phyloP scores from a whole-genome alignment of 2,113 vertebrate genomes.

The Narcine bancroftii region DNA sequence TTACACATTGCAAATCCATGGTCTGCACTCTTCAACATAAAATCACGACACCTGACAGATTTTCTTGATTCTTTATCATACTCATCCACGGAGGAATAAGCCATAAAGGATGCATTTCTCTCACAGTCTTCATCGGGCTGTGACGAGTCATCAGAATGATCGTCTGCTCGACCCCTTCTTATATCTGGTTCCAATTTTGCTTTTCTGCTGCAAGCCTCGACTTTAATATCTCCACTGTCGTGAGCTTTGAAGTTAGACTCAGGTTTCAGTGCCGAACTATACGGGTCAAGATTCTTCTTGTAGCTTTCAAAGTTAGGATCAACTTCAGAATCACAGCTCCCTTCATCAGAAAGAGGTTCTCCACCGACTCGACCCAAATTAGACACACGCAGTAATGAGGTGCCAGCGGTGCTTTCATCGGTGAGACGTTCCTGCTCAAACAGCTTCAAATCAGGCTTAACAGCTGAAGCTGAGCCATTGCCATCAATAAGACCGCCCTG shows the following conservation, averaged over 20 bases:
- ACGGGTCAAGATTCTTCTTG: background rate
- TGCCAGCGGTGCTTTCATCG: background rate
- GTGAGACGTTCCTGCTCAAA: background rate
- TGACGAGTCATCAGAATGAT: background rate
- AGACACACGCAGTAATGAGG: background rate
- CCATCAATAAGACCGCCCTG: conserved; percentile 49
- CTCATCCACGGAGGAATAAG: background rate
- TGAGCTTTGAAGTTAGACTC: background rate
- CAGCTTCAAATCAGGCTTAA: background rate
- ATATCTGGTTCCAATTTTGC: no score
- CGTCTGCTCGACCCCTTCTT: background rate
- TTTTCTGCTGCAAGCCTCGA: background rate
- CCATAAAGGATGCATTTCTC: background rate
- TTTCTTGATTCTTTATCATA: background rate
- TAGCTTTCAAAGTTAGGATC: background rate
- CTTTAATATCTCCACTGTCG: no score
- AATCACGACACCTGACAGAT: background rate
- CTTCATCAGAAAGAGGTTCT: background rate
- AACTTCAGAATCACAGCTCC: background rate
- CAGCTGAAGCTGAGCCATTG: background rate
- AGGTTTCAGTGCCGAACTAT: background rate
- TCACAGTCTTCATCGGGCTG: background rate
- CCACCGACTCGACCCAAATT: background rate
- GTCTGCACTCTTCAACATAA: background rate
- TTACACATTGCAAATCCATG: conserved; percentile 21